Evolutionary conservation across 1,140 invertebrate genomes (phyloP).

Genomic region (Aphelinus atriplicis): DNA sequence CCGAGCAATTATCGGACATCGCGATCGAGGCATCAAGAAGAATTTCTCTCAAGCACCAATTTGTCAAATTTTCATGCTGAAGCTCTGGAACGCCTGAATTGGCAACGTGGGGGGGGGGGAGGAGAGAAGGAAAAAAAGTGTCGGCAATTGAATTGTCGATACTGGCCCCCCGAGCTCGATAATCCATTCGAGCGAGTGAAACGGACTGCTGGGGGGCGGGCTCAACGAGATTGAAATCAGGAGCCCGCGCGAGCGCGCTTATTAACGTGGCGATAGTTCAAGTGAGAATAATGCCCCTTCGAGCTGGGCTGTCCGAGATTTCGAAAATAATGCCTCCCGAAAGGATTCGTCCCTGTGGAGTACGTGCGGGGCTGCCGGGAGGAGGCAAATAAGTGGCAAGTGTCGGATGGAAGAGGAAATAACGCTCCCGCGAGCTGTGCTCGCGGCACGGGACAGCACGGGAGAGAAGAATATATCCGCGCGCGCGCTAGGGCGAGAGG

Average conservation of each 20-base stretch:
- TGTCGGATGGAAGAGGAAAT: constrained; percentile 16
- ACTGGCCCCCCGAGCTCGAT: too few species aligned
- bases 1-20: too few species aligned
- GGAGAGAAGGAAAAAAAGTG: not conserved
- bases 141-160: not conserved
- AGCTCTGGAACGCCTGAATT: too few species aligned
- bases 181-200: too few species aligned
- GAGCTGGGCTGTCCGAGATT: not conserved
- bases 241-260: not conserved
- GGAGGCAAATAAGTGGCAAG: constrained; percentile 1
- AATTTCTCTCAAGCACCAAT: too few species aligned
- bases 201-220: too few species aligned
- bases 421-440: not conserved
- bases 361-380: not conserved
- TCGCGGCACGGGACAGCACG: not conserved
- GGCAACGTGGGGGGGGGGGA: not conserved
- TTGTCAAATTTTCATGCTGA: too few species aligned
- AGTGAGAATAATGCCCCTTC: not conserved
- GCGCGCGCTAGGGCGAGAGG: not conserved
- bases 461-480: not conserved
- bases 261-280: constrained; percentile 7
- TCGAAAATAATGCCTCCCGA: constrained; percentile 10
- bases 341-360: constrained; percentile 7
- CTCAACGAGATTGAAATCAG: too few species aligned
- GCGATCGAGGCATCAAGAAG: too few species aligned